Evolutionary conservation across 2,888 invertebrate species (phyloP), one percentile per base, ranked within the genome.

Genomic region (Callyntrura sp.): DNA sequence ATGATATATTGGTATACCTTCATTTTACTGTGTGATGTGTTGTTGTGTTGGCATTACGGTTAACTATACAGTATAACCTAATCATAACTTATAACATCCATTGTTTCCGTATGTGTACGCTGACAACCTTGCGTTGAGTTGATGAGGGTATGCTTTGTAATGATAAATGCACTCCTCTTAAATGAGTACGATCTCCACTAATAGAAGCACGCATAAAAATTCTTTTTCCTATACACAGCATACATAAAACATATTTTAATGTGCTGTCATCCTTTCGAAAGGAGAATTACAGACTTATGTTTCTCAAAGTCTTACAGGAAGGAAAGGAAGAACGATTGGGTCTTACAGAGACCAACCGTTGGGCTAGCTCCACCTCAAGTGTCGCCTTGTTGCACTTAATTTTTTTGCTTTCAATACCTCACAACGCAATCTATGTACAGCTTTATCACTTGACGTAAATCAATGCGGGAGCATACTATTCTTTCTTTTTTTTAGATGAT

Each of bases 311-410:
- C 51, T 73, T 81, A 51, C 25, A 85, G 81, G 35, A n/a, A 35
- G 62, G 81, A 68, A 87, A 87, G 79, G 70, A 90, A 90, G 87
- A 78, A 90, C 90, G 91, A 93, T 93, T 93, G 93, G 93, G 85
- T 85, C 86, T 78, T 87, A 82, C 55, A 57, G 79, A 93, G 91
- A 91, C 93, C 93, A 93, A 93, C 92, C 92, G 88, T 92, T 87
- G 90, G 68, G 81, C 85, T 92, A 89, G 91, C 93, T 93, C 93
- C 93, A 93, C 93, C 93, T 93, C 87, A 78, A 88, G 35, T 83
- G 76, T 88, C 83, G 83, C 76, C 73, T 82, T 73, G 45, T 62
- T 88, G 81, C 45, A 60, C 70, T 73, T 90, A n/a, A 81, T 91
- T 90, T 91, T 91, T 88, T 28, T 85, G 25, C 45, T 23, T 55